phyloP scores from a whole-genome alignment of 2,797 vertebrate genomes.

The Diceros bicornis region DNA sequence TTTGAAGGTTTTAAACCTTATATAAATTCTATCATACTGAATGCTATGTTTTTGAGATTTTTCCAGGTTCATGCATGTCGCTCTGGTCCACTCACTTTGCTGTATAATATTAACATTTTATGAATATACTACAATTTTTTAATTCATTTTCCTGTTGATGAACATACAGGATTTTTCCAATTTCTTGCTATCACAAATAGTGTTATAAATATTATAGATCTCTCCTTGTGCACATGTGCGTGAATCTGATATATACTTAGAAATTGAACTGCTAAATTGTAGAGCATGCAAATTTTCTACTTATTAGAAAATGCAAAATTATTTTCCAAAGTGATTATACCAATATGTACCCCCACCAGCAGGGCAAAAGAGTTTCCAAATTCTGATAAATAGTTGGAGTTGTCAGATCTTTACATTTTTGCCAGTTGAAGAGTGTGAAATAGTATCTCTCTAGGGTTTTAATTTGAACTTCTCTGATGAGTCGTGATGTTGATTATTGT shows the following conservation, averaged over 20 bases:
- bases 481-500: accelerated
- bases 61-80: not conserved
- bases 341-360: not conserved
- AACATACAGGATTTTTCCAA: not conserved
- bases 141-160: not conserved
- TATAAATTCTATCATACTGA: not conserved
- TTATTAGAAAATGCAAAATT: not conserved
- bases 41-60: not conserved
- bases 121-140: not conserved
- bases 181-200: not conserved
- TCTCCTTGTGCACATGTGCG: not conserved
- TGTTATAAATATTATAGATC: not conserved
- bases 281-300: not conserved
- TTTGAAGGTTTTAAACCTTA: not conserved
- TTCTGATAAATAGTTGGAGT: not conserved
- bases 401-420: not conserved
- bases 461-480: not conserved
- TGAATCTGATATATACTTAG: not conserved
- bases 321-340: not conserved
- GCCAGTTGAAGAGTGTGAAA: not conserved
- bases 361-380: not conserved
- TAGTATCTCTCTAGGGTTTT: accelerated
- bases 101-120: not conserved
- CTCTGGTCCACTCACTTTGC: not conserved
- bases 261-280: not conserved